Evolutionary conservation across 2,113 vertebrate genomes (phyloP).

Genomic region (Gallinago paraguaiae): DNA sequence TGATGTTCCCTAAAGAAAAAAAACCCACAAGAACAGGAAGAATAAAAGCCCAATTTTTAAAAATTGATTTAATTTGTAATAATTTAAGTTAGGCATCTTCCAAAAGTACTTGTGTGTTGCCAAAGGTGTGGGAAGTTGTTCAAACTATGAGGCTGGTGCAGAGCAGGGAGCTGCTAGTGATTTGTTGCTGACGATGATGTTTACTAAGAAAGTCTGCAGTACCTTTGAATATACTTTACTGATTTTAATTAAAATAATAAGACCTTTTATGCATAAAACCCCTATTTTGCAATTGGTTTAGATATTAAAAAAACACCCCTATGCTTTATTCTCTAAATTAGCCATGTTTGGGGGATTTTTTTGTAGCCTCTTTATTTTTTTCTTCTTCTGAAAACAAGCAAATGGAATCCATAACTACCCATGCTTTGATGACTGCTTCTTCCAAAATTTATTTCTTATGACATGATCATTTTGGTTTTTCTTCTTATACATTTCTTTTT

Average conservation of each 20-base stretch:
- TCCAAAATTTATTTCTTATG: neutral
- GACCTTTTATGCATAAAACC: neutral
- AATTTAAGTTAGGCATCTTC: neutral
- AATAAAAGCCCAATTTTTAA: neutral
- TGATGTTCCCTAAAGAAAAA: neutral
- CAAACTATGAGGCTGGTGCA: neutral
- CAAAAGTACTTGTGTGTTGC: neutral
- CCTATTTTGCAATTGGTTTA: neutral
- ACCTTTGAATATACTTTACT: neutral
- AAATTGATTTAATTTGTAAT: neutral
- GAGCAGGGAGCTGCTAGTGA: neutral
- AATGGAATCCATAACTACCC: neutral
- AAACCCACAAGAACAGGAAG: neutral
- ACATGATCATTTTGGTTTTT: neutral
- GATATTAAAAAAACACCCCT: neutral
- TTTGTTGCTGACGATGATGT: neutral
- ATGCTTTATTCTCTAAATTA: neutral
- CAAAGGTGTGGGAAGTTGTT: neutral
- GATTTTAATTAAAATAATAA: neutral
- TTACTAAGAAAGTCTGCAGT: neutral
- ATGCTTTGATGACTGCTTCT: neutral
- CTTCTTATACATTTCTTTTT: neutral
- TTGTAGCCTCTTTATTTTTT: neutral
- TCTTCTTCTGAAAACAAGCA: neutral
- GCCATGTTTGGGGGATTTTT: neutral